Evolutionary conservation across 2,113 vertebrate species (phyloP), one percentile per base, ranked within the genome.

Genomic region (Willisornis vidua): DNA sequence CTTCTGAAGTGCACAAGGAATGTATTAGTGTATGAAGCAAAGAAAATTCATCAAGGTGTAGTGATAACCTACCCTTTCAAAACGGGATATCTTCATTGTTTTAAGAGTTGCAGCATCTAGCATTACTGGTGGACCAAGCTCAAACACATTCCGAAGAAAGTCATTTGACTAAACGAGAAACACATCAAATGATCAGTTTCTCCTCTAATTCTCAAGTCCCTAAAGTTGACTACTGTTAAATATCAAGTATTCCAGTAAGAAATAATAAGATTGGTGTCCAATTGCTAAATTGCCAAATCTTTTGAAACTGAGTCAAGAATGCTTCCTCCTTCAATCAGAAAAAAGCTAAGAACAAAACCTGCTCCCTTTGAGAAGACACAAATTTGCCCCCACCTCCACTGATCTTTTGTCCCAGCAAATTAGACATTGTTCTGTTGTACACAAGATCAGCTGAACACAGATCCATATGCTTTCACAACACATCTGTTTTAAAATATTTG

Each of bases 111-210:
- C 98, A 20, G 99, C 98, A 96, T 99, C 99, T 45, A 99, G 98
- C 97, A 99, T 96, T 79, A 99, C 97, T 0, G 99, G 99, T 51
- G 99, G 99, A 90, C 99, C 99, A 85, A 99, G 98, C 91, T 99
- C 99, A 98, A 99, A 99, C 57, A 99, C 98, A 31, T 99, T 99
- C 81, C 99, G 98, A 93, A 99, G 99, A 87, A 99, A 99, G 85
- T 99, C 99, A 91, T 99, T 99, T 28, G 98, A 98, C 99, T 99
- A 89, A 68, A 67, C 8, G 70, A 70, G 55, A 96, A 84, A 76
- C 57, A 93, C 51, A 90, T 14, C 14, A 31, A 66, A 20, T 17
- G 0, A 61, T 81, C 72, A 92, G 18, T 37, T 67, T 83, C 12
- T 49, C 18, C 52, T 61, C 35, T 26, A 20, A 68, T 52, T 65